Percentiles rank a stretch among this genome's conserved stretches.
phyloP scores from a whole-genome alignment of 2,113 vertebrate genomes.

The Macquaria ambigua region DNA sequence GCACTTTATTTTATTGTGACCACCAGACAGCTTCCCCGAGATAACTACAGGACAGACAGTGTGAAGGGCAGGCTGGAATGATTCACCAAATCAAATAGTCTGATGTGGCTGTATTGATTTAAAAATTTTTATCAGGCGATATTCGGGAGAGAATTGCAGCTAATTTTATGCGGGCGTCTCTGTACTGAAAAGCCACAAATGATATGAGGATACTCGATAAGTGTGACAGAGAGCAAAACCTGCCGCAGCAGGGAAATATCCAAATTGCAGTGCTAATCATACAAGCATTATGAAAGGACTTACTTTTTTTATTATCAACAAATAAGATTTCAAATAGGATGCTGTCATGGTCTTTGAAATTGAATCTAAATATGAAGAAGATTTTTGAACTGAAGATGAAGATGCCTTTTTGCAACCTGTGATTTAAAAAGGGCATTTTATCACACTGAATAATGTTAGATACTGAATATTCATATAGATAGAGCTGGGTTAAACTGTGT shows the following conservation, averaged over 20 bases:
- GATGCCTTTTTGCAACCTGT: not conserved
- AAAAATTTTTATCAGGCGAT: not conserved
- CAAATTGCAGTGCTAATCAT: not conserved
- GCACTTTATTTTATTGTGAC: not conserved
- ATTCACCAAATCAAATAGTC: not conserved
- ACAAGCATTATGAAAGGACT: not conserved
- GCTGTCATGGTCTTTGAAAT: not conserved
- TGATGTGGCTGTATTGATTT: not conserved
- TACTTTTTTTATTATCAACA: not conserved
- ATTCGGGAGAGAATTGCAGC: not conserved
- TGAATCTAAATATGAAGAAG: not conserved
- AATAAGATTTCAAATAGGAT: not conserved
- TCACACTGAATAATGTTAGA: too few species aligned
- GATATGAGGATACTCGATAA: not conserved
- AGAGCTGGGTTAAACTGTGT: too few species aligned
- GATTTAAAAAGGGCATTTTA: too few species aligned
- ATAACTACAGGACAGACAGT: not conserved
- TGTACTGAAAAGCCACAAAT: not conserved
- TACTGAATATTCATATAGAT: too few species aligned
- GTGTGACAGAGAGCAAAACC: not conserved
- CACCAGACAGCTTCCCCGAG: not conserved
- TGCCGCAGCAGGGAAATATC: not conserved
- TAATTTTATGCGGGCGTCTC: not conserved
- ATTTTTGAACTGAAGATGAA: not conserved
- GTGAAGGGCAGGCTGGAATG: slow-evolving; percentile 5